Base-by-base conservation (phyloP, 1,140 invertebrate genomes). In the Macrotrachela quadricornifera region DNA sequence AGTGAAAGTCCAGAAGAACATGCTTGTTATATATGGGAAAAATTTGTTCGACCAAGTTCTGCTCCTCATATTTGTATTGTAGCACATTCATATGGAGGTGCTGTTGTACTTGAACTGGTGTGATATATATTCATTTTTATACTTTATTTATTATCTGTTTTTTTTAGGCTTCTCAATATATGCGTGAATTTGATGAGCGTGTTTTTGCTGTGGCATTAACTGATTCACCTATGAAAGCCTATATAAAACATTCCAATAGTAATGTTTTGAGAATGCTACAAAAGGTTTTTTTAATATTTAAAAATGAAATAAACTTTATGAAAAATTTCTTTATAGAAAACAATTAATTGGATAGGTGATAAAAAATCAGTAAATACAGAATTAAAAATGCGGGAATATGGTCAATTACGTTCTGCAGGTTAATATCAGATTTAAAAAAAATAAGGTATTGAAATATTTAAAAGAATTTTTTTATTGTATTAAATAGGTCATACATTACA, bases 51-150 rank as follows among this genome's bases (percentile, higher is more conserved):
- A 57, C 59, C 64, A 17, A 67, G 73, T 0, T 73, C 75, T 40
- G 77, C 78, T 1, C 71, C 75, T 50, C 68, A 75, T 51, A 75
- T 83, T 57, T 76, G 76, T 0, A 76, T 84, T 55, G 75, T 83
- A 10, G 80, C 78, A 0, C 80, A 84, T 58, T 82, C 80, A 63
- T 82, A 77, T 63, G 80, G 81, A 13, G 80, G 80, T 2, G 69
- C 76, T 39, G 72, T 79, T 17, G 74, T 75, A 6, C 64, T 77
- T 1, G 63, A 75, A 49, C 63, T 82, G 66, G 79, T 79, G 65
- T 68, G 64, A 64, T 18, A 18, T 15, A 18, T 30, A 16, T 4
- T 57, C 9, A 18, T 17, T 30, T 30, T 30, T 8, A 30, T 30
- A 30, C 8, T 30, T 4, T 30, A 30, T 30, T 30, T 4, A 30